Evolutionary conservation across 1,140 invertebrate genomes (phyloP).

Genomic region (Cyrtorhinus lividipennis): DNA sequence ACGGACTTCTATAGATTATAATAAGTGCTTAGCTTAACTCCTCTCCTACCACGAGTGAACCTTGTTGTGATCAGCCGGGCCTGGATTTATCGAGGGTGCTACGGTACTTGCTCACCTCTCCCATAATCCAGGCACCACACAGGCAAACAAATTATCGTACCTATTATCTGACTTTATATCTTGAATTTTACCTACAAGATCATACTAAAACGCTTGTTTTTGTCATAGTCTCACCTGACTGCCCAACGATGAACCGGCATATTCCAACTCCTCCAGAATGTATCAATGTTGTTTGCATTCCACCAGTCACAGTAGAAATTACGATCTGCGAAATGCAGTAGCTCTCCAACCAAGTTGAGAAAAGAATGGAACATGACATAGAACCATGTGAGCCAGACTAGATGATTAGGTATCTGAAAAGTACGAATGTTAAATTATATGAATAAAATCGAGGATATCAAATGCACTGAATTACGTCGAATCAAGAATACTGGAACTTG

Average conservation of each 20-base stretch:
- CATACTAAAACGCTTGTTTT: too few relatives aligned
- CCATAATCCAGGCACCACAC: too few relatives aligned
- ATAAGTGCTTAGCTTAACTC: too few relatives aligned
- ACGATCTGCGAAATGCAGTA: slow-evolving; percentile 89
- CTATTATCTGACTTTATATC: too few relatives aligned
- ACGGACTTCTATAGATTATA: too few relatives aligned
- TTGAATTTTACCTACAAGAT: too few relatives aligned
- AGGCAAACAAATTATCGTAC: too few relatives aligned
- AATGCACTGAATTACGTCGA: neutral
- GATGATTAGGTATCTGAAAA: slow-evolving; percentile 86
- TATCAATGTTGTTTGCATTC: slow-evolving; percentile 91
- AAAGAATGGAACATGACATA: slow-evolving; percentile 93
- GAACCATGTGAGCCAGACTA: slow-evolving; percentile 94
- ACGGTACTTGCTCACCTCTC: too few relatives aligned
- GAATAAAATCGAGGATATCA: neutral
- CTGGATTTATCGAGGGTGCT: too few relatives aligned
- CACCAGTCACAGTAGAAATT: slow-evolving; percentile 99
- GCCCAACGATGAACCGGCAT: slow-evolving; percentile 88
- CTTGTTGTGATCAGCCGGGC: too few relatives aligned
- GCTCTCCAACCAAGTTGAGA: slow-evolving; percentile 84
- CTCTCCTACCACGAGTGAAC: too few relatives aligned
- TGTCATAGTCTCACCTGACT: slow-evolving; percentile 41
- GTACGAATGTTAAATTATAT: slow-evolving; percentile 13
- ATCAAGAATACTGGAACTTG: neutral
- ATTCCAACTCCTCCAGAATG: slow-evolving; percentile 98